Evolutionary conservation across 1,140 invertebrate species (phyloP).

Genomic region (Pemphigus obesinymphae): DNA sequence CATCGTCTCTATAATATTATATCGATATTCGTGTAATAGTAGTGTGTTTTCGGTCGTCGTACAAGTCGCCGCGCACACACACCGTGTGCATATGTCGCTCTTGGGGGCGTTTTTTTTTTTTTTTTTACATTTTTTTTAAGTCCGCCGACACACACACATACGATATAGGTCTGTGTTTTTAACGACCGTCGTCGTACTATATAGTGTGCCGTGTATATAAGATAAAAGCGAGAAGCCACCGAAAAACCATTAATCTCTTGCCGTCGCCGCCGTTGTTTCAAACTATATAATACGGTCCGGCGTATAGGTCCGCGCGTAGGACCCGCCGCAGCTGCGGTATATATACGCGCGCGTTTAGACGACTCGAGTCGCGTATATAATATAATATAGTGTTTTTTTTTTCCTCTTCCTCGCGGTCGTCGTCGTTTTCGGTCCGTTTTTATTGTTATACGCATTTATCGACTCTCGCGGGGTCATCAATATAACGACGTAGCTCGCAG

Average conservation of each 20-base stretch:
- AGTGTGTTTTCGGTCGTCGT: too few species aligned
- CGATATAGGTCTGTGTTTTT: not conserved
- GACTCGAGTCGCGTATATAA: too few species aligned
- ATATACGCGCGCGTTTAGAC: too few species aligned
- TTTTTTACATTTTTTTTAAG: not conserved
- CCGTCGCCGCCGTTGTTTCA: slow-evolving; percentile 27
- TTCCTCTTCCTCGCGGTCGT: not conserved
- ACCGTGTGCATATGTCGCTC: not conserved
- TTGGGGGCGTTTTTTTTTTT: slow-evolving; percentile 11
- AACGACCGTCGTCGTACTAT: not conserved
- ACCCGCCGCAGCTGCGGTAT: not conserved
- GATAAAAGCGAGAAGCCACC: slow-evolving; percentile 2
- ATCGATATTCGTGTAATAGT: too few species aligned
- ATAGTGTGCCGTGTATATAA: not conserved
- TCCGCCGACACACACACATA: not conserved
- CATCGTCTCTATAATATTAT: too few species aligned
- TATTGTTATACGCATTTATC: slow-evolving; percentile 27
- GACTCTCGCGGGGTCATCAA: slow-evolving; percentile 7
- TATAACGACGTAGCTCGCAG: not conserved
- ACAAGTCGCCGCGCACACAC: not conserved
- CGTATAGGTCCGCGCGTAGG: not conserved
- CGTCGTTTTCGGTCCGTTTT: not conserved
- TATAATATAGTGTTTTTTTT: too few species aligned
- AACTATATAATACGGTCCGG: not conserved
- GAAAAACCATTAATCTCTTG: slow-evolving; percentile 32